A percentile compares a stretch with the other conserved stretches of the same genome.
These are phyloP conservation scores for Tenebrio molitor DNA, from an alignment of 1,140 invertebrate genomes.

Conservation along the genomic window DNA sequence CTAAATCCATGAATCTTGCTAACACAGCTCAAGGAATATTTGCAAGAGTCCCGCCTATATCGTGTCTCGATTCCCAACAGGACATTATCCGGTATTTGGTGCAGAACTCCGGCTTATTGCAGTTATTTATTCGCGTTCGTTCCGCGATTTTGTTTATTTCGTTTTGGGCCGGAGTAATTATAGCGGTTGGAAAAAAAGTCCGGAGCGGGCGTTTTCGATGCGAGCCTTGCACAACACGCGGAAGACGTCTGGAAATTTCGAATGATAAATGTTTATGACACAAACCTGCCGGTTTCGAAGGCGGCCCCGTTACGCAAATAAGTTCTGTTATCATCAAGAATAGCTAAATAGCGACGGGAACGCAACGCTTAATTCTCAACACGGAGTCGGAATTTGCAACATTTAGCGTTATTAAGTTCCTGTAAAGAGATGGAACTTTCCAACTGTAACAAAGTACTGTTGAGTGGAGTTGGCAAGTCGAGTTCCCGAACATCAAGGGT, in stretches of 20 bases:
- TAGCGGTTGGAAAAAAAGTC: slow-evolving; percentile 31
- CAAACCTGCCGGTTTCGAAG: slow-evolving; percentile 26
- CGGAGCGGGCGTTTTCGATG: neutral
- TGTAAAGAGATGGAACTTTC: slow-evolving; percentile 45
- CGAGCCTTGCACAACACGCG: neutral
- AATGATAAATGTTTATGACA: slow-evolving; percentile 37
- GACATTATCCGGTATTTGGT: slow-evolving; percentile 50
- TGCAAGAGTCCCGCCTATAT: slow-evolving; percentile 50
- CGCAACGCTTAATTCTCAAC: slow-evolving; percentile 29
- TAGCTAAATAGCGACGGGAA: slow-evolving; percentile 33
- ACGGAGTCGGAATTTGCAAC: slow-evolving; percentile 40
- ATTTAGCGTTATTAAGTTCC: slow-evolving; percentile 45
- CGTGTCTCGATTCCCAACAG: slow-evolving; percentile 49
- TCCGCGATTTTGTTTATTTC: slow-evolving; percentile 28
- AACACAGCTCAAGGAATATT: slow-evolving; percentile 48
- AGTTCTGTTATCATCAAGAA: slow-evolving; percentile 42
- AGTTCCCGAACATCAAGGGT: slow-evolving; percentile 42
- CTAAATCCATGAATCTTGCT: slow-evolving; percentile 47
- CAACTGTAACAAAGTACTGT: slow-evolving; percentile 46
- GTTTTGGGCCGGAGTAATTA: slow-evolving; percentile 12
- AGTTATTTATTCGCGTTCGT: slow-evolving; percentile 41
- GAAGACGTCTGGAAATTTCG: slow-evolving; percentile 41
- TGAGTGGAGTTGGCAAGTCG: slow-evolving; percentile 44
- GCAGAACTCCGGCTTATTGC: slow-evolving; percentile 43
- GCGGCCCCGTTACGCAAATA: slow-evolving; percentile 26